These are phyloP conservation scores for Epizoanthus stellaris DNA, from an alignment of 92 coral and sea anemone species.

Conservation along the genomic window DNA sequence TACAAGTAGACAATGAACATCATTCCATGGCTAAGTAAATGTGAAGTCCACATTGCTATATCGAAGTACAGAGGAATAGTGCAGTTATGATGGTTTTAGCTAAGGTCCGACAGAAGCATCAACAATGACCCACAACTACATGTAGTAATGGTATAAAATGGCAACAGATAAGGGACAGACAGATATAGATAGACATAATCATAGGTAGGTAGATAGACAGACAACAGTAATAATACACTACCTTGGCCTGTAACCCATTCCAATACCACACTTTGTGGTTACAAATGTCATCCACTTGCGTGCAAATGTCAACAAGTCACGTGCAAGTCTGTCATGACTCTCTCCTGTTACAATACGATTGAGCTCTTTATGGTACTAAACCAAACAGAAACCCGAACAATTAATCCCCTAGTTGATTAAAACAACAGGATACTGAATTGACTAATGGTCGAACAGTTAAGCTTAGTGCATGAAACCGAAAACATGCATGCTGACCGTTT, in stretches of 20 bases:
- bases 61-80: neutral
- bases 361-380: conserved; percentile 89
- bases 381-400: neutral
- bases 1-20: conserved; percentile 14
- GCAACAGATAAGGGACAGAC: neutral
- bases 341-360: conserved; percentile 81
- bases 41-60: neutral
- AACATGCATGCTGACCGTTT: too few relatives aligned
- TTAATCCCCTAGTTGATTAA: too few relatives aligned
- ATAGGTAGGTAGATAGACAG: neutral
- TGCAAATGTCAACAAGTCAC: conserved; percentile 79
- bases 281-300: conserved; percentile 94
- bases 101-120: too few relatives aligned
- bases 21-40: neutral
- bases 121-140: too few relatives aligned
- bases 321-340: conserved; percentile 58
- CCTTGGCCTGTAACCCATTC: conserved; percentile 96
- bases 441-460: neutral
- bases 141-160: too few relatives aligned
- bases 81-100: too few relatives aligned
- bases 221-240: conserved; percentile 10
- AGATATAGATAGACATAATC: neutral
- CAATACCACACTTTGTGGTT: conserved; percentile 83
- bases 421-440: neutral
- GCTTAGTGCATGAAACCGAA: too few relatives aligned